Conservation (phyloP, 2,113 vertebrate species). For the Clinocottus analis region DNA sequence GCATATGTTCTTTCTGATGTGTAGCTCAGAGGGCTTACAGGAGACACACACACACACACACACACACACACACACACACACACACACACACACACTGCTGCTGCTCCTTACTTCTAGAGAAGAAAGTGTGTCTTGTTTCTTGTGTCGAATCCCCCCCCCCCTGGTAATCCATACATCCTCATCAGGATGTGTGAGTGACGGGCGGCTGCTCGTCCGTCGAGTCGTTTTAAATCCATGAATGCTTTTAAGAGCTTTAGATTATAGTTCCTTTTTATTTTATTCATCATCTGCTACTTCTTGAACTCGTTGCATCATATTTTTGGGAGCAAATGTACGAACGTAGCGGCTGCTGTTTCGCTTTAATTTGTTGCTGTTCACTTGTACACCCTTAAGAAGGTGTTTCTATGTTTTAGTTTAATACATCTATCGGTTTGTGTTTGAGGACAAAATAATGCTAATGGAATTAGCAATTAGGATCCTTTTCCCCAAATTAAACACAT, state of each 20-base stretch:
- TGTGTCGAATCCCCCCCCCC: constrained; percentile 50
- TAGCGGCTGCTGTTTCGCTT: not conserved
- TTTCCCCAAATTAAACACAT: no score
- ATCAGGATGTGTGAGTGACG: constrained; percentile 22
- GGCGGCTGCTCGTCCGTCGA: not conserved
- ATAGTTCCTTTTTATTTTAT: not conserved
- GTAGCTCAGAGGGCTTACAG: constrained; percentile 31
- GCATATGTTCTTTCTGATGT: constrained; percentile 42
- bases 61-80: constrained; percentile 14
- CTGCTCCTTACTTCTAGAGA: constrained; percentile 41
- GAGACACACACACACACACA: not conserved
- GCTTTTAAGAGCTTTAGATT: constrained; percentile 41
- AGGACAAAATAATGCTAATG: no score
- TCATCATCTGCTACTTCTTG: constrained; percentile 37
- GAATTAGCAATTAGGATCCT: no score
- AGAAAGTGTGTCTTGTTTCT: constrained; percentile 34
- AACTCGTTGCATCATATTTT: constrained; percentile 25
- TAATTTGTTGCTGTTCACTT: not conserved
- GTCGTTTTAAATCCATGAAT: constrained; percentile 22
- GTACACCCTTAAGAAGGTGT: constrained; percentile 6
- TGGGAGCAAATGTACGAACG: not conserved
- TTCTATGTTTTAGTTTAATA: not conserved
- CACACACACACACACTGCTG: constrained; percentile 34
- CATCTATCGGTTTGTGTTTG: no score
- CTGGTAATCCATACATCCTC: constrained; percentile 63